phyloP scores from a whole-genome alignment of 2,888 invertebrate species.

The Chymomyza procnemis region DNA sequence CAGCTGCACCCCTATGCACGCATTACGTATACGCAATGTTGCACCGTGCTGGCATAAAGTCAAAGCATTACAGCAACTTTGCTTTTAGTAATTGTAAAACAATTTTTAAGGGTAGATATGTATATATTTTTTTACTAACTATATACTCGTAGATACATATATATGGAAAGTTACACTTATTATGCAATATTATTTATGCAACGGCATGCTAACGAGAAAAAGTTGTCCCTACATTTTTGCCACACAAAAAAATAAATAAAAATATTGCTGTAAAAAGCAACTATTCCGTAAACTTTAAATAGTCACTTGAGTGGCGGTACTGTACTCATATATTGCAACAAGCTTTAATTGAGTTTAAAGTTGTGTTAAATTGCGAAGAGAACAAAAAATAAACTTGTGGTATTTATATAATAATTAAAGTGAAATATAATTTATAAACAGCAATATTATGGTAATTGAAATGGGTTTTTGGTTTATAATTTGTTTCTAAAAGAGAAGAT shows the following conservation, averaged over 20 bases:
- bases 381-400: neutral
- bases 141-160: neutral
- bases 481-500: no score
- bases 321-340: neutral
- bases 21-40: constrained; percentile 38
- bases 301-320: neutral
- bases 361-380: neutral
- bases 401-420: no score
- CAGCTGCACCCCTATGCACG: constrained; percentile 2
- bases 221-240: neutral
- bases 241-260: no score
- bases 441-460: no score
- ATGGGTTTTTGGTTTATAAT: no score
- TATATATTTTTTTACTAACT: neutral
- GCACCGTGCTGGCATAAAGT: neutral
- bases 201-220: neutral
- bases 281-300: neutral
- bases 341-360: neutral
- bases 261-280: neutral
- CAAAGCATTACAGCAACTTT: neutral
- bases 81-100: neutral
- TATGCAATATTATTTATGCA: neutral
- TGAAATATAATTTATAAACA: no score
- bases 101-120: neutral
- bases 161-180: neutral